Conservation (phyloP, 2,797 vertebrate species). For the Chiroxiphia lanceolata region DNA sequence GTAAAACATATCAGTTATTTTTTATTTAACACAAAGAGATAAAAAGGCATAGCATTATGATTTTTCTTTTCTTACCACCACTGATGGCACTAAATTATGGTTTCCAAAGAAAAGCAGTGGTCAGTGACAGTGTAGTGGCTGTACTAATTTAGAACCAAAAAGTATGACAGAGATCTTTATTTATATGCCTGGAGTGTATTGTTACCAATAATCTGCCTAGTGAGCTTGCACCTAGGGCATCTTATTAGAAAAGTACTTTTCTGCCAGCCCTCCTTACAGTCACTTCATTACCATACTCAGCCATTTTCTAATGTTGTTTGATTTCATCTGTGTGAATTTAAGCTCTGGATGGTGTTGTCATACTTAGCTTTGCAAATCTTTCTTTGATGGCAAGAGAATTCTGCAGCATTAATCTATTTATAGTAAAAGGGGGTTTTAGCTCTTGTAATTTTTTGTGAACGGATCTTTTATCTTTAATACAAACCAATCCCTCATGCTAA, state of each 20-base stretch:
- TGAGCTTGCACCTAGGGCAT: not conserved
- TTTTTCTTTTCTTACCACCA: not conserved
- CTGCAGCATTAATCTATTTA: slow-evolving; percentile 1
- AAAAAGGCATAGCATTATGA: not conserved
- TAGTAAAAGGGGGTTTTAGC: not conserved
- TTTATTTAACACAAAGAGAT: not conserved
- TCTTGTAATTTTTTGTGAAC: not conserved
- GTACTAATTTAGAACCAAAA: not conserved
- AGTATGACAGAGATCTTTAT: not conserved
- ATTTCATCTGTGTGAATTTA: slow-evolving; percentile 29
- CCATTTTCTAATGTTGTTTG: not conserved
- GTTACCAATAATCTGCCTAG: not conserved
- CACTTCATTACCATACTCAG: not conserved
- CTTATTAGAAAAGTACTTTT: slow-evolving; percentile 30
- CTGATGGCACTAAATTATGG: not conserved
- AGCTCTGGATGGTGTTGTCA: slow-evolving; percentile 1
- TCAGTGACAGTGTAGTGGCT: not conserved
- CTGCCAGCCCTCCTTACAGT: not conserved
- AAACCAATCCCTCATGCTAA: slow-evolving; percentile 5
- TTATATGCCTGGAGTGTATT: not conserved
- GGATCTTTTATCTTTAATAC: not conserved
- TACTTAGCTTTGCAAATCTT: not conserved
- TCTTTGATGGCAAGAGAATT: slow-evolving; percentile 15
- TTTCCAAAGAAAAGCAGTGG: not conserved
- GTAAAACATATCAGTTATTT: not conserved